Base-by-base conservation (phyloP, 2,113 vertebrate species). In the Pungitius pungitius region DNA sequence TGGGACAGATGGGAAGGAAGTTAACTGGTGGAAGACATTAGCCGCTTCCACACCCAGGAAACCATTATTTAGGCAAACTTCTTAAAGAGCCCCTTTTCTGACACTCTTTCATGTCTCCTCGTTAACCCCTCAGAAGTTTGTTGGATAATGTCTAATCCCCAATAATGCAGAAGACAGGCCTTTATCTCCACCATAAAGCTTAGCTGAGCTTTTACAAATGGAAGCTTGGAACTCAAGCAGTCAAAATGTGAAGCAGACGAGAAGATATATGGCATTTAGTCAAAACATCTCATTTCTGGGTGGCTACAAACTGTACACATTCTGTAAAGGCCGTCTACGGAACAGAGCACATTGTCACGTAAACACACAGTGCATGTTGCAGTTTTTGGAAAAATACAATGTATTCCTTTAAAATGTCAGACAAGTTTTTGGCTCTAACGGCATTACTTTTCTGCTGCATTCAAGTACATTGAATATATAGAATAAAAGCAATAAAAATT, bases 251-350 rank as follows among this genome's bases (percentile, higher is more conserved):
- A 66, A 43, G 45, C 69, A 64, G 75, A 73, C 39, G 5, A 39
- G 58, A n/a, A 18, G 67, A 74, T 68, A 51, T 72, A 64, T 49
- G 62, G 77, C 66, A 43, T 59, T 33, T 54, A 77, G 57, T 74
- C 60, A 61, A 73, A 84, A 77, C 73, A 74, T 45, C 18, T 54
- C 33, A 61, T 37, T 18, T 72, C 45, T 52, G 58, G 69, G 61
- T 70, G 68, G 78, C 52, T 71, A 70, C 72, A 18, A 10, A 73
- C 66, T 85, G 78, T 79, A 73, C 69, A 74, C 74, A 70, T 62
- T 69, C n/a, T 62, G 26, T 61, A 76, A 80, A 67, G 83, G 88
- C 51, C 47, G 17, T 74, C 71, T 57, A 14, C 65, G 59, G 63
- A 49, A 52, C 65, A 4, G 39, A 73, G 43, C 61, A 61, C 68